Evolutionary conservation across 1,140 invertebrate genomes (phyloP).

Genomic region (Euglossa dilemma): DNA sequence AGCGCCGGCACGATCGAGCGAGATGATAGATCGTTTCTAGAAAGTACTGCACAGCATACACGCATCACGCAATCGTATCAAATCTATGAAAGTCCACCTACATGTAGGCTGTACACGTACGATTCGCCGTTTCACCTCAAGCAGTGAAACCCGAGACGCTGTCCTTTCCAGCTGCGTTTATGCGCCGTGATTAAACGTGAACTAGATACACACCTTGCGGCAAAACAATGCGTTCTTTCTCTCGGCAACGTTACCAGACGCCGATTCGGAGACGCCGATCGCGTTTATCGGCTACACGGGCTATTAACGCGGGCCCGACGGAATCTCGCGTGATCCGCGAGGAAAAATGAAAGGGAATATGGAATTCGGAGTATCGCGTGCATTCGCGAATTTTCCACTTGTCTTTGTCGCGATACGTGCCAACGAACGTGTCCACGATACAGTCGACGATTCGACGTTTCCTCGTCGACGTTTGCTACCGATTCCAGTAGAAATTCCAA

Average conservation of each 20-base stretch:
- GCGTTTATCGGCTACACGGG: neutral
- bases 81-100: constrained; percentile 69
- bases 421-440: too few species aligned
- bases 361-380: too few species aligned
- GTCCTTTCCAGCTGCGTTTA: constrained; percentile 54
- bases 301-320: neutral
- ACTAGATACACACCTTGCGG: constrained; percentile 42
- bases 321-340: neutral
- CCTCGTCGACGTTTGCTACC: too few species aligned
- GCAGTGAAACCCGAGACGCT: constrained; percentile 64
- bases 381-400: too few species aligned
- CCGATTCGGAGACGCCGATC: neutral
- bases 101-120: constrained; percentile 51
- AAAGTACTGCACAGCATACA: constrained; percentile 59
- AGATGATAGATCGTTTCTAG: constrained; percentile 67
- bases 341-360: too few species aligned
- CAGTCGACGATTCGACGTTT: too few species aligned
- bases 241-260: neutral
- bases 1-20: constrained; percentile 49
- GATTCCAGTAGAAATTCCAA: too few species aligned
- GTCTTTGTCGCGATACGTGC: too few species aligned
- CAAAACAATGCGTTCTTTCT: constrained; percentile 5
- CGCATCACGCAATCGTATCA: constrained; percentile 67
- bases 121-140: constrained; percentile 65
- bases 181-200: constrained; percentile 42